Conservation (phyloP, 1,140 invertebrate genomes). For the Bombus superbus region DNA sequence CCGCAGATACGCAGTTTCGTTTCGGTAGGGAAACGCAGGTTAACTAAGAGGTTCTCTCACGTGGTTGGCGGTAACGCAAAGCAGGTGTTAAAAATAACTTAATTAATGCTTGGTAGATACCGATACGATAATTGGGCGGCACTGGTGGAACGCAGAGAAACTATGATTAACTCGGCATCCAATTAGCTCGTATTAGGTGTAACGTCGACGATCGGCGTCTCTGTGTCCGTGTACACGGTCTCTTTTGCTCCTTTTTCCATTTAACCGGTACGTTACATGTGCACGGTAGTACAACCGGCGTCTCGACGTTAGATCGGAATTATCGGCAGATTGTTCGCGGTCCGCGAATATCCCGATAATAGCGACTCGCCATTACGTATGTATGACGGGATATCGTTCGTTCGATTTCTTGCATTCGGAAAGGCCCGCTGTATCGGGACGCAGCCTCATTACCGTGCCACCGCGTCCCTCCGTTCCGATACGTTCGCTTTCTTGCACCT, state of each 20-base stretch:
- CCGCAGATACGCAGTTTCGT: not conserved
- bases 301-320: slow-evolving; percentile 67
- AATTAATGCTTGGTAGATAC: slow-evolving; percentile 70
- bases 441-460: slow-evolving; percentile 49
- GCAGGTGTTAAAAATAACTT: slow-evolving; percentile 76
- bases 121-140: slow-evolving; percentile 68
- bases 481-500: slow-evolving; percentile 5
- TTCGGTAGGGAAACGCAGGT: not conserved
- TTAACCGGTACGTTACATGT: not conserved
- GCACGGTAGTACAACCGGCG: not conserved
- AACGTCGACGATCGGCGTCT: slow-evolving; percentile 13
- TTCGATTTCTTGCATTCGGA: slow-evolving; percentile 45
- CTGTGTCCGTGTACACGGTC: not conserved
- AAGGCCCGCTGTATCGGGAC: slow-evolving; percentile 9
- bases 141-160: slow-evolving; percentile 42
- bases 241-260: not conserved
- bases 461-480: slow-evolving; percentile 14
- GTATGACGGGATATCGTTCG: slow-evolving; percentile 55
- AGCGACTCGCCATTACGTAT: slow-evolving; percentile 68
- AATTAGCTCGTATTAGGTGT: slow-evolving; percentile 73
- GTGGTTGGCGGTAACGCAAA: not conserved
- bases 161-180: slow-evolving; percentile 72
- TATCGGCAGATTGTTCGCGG: slow-evolving; percentile 71
- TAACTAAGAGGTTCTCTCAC: not conserved
- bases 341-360: slow-evolving; percentile 78